These are phyloP conservation scores for Melanotaenia boesemani DNA, from an alignment of 2,797 vertebrate genomes.

Conservation along the genomic window DNA sequence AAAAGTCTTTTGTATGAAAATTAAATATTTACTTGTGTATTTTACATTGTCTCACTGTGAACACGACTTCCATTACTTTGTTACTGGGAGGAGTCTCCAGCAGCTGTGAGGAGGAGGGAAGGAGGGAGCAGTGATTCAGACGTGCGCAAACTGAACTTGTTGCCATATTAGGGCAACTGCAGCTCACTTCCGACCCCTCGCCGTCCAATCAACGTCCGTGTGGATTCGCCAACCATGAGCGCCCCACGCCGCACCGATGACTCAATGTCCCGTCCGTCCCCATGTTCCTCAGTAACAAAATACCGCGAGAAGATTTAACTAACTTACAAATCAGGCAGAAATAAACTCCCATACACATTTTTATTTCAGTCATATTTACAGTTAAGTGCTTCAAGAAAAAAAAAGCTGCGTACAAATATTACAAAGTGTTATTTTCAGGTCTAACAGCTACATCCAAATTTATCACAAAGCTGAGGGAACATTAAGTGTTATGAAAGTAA, in stretches of 20 bases:
- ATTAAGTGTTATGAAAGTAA: constrained; percentile 77
- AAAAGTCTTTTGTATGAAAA: neutral
- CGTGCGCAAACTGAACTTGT: constrained; percentile 30
- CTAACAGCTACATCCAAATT: constrained; percentile 65
- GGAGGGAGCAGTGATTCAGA: constrained; percentile 53
- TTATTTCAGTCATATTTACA: constrained; percentile 76
- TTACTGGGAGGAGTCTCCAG: constrained; percentile 40
- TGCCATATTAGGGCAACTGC: constrained; percentile 74
- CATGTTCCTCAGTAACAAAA: constrained; percentile 61
- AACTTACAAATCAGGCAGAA: neutral
- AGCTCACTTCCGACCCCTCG: constrained; percentile 70
- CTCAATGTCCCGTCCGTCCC: constrained; percentile 62
- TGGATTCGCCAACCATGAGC: constrained; percentile 40
- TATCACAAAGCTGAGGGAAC: constrained; percentile 73
- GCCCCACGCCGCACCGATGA: constrained; percentile 52
- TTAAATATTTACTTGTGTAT: neutral
- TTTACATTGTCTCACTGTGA: constrained; percentile 9
- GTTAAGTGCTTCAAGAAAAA: constrained; percentile 74
- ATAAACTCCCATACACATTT: constrained; percentile 28
- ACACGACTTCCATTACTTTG: constrained; percentile 23
- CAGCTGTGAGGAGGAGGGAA: constrained; percentile 28
- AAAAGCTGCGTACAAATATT: constrained; percentile 81
- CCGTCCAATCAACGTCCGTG: constrained; percentile 67
- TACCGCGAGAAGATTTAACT: neutral
- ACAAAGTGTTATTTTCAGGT: constrained; percentile 75